Evolutionary conservation across 2,888 invertebrate species (phyloP).

Genomic region (Sinhomidia bicolor): DNA sequence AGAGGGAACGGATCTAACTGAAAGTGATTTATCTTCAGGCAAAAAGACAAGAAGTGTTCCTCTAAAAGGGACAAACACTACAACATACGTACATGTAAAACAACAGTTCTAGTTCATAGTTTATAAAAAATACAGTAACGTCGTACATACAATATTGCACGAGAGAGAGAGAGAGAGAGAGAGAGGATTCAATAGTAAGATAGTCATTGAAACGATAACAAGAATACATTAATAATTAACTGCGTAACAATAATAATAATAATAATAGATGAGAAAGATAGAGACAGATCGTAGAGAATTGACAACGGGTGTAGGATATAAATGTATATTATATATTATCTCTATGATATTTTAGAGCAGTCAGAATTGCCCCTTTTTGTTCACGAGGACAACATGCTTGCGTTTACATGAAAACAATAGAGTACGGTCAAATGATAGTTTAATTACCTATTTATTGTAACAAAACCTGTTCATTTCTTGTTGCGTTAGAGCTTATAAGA

Average conservation of each 20-base stretch:
- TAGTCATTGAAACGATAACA: conserved; percentile 1
- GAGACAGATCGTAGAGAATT: conserved; percentile 39
- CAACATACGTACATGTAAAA: conserved; percentile 36
- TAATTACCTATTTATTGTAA: background rate
- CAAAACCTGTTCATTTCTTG: background rate
- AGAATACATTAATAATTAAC: conserved; percentile 17
- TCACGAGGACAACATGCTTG: conserved; percentile 43
- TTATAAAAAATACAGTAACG: conserved; percentile 9
- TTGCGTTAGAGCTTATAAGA: background rate
- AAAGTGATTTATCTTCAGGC: conserved; percentile 53
- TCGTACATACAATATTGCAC: conserved; percentile 45
- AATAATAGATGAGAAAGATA: conserved; percentile 47
- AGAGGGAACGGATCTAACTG: conserved; percentile 38
- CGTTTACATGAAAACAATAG: conserved; percentile 40
- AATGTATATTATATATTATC: background rate
- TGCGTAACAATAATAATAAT: conserved; percentile 30
- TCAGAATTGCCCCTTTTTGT: conserved; percentile 43
- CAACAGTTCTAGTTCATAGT: conserved; percentile 33
- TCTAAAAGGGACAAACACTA: conserved; percentile 41
- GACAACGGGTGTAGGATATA: conserved; percentile 6
- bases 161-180: too few relatives aligned
- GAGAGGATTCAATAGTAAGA: conserved; percentile 18
- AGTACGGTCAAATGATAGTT: conserved; percentile 11
- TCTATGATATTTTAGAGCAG: conserved; percentile 39
- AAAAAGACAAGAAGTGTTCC: conserved; percentile 47